Evolutionary conservation across 2,113 vertebrate species (phyloP).

Genomic region (Sphyrna mokarran): DNA sequence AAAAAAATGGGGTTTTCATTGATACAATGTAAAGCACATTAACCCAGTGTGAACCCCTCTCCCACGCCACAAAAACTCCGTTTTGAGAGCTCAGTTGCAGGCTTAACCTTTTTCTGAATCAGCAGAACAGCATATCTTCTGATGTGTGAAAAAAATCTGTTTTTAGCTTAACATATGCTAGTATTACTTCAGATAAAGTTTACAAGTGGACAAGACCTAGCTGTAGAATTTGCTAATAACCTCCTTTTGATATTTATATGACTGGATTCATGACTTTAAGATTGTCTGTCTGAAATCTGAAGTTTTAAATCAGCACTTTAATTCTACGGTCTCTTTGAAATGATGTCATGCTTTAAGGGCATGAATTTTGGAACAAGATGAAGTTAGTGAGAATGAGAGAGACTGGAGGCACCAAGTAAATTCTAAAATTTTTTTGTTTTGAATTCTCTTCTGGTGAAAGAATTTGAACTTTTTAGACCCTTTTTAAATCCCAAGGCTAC

Average conservation of each 20-base stretch:
- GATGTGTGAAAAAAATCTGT: neutral
- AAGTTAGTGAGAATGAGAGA: neutral
- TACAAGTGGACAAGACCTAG: neutral
- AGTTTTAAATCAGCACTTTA: conserved; percentile 35
- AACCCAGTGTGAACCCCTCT: neutral
- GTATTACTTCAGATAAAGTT: neutral
- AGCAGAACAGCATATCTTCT: neutral
- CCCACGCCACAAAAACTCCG: neutral
- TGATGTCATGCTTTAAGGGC: neutral
- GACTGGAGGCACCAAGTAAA: neutral
- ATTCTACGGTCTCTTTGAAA: neutral
- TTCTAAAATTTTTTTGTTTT: neutral
- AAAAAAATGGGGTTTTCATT: conserved; percentile 20
- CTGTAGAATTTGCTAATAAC: conserved; percentile 19
- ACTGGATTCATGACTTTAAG: conserved; percentile 29
- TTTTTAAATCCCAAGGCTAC: neutral
- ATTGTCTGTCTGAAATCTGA: neutral
- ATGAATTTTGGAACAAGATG: neutral
- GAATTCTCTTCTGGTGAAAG: neutral
- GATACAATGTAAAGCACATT: neutral
- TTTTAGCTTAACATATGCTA: conserved; percentile 23
- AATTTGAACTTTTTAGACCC: conserved; percentile 16
- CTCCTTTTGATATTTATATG: neutral
- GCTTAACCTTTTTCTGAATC: conserved; percentile 13
- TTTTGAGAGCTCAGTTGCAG: neutral